Percentiles rank a stretch among this genome's conserved stretches.
These are phyloP conservation scores for Pygathrix nemaeus DNA, from an alignment of 2,113 vertebrate genomes.

Conservation along the genomic window DNA sequence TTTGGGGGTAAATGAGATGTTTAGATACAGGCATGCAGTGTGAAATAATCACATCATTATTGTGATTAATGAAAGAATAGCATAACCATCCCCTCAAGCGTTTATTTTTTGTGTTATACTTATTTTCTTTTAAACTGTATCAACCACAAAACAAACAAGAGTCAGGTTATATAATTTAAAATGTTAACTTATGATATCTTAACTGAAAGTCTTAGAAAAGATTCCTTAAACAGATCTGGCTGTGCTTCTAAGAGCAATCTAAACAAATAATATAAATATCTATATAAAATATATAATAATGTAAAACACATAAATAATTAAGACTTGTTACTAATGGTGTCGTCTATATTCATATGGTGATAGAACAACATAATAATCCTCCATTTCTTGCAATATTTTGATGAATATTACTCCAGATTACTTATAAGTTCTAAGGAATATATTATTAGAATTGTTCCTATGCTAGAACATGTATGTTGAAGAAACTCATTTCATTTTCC, in stretches of 20 bases:
- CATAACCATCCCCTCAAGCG: too few species aligned
- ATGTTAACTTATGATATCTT: background rate
- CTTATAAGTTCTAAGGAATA: background rate
- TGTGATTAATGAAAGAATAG: too few species aligned
- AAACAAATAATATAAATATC: too few species aligned
- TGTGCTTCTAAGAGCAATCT: background rate
- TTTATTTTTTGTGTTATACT: too few species aligned
- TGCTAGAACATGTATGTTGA: background rate
- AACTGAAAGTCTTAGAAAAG: background rate
- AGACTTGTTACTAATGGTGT: background rate
- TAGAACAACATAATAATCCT: background rate
- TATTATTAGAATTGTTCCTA: background rate
- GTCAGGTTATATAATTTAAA: background rate
- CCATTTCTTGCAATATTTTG: background rate
- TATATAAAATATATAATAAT: background rate
- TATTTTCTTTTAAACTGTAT: background rate
- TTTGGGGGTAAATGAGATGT: too few species aligned
- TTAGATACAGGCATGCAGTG: too few species aligned
- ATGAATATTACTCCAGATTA: background rate
- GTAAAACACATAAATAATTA: background rate
- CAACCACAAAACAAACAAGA: background rate
- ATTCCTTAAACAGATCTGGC: background rate
- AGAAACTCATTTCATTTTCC: background rate
- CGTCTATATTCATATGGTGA: background rate
- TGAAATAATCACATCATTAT: too few species aligned